These are phyloP conservation scores for Acrocera orbiculus DNA, from an alignment of 2,888 invertebrate species.

Conservation along the genomic window DNA sequence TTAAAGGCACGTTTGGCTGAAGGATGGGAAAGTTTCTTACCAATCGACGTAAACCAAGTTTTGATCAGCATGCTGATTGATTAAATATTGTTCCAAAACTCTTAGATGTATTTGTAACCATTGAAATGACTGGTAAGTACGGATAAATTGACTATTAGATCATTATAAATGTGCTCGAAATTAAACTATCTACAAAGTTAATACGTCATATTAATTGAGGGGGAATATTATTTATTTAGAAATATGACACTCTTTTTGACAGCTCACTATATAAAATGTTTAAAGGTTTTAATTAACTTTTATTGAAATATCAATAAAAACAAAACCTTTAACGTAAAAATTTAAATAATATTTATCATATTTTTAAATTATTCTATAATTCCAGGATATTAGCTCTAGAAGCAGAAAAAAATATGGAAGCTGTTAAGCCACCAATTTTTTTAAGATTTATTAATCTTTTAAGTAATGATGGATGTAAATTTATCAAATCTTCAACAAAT, in stretches of 20 bases:
- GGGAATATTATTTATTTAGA: no score
- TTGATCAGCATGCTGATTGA: conserved; percentile 58
- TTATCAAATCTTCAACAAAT: conserved; percentile 77
- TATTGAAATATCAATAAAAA: background rate
- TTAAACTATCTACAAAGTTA: no score
- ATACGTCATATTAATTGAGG: no score
- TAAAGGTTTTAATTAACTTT: conserved; percentile 54
- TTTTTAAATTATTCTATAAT: no score
- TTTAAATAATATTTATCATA: no score
- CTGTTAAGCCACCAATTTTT: conserved; percentile 77
- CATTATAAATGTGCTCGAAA: no score
- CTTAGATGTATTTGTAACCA: conserved; percentile 86
- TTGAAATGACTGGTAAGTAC: conserved; percentile 92
- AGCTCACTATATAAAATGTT: no score
- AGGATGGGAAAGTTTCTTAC: conserved; percentile 70
- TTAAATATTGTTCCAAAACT: conserved; percentile 59
- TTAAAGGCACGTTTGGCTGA: conserved; percentile 79
- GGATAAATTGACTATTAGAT: conserved; percentile 92
- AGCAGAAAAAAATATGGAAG: conserved; percentile 78
- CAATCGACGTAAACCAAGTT: conserved; percentile 43
- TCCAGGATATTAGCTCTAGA: conserved; percentile 52
- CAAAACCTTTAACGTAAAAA: background rate
- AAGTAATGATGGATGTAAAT: conserved; percentile 95
- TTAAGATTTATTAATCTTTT: conserved; percentile 88
- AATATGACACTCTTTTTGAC: no score